Evolutionary conservation across 2,113 vertebrate genomes (phyloP), one percentile per base, ranked within the genome.

Genomic region (Petaurus breviceps): DNA sequence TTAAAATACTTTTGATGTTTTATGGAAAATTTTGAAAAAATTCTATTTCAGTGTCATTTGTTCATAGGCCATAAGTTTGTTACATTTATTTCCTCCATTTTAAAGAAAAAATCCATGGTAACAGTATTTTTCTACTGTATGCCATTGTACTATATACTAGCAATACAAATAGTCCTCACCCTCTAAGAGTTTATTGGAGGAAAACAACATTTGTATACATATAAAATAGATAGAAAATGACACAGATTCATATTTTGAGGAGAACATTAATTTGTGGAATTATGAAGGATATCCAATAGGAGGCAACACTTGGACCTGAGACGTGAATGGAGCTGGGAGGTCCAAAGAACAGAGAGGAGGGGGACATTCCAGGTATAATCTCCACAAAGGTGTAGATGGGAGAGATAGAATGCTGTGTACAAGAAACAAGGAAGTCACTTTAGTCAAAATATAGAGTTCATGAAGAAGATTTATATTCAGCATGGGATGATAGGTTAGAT

Each of bases 1-100:
- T 96, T 51, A 96, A 95, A 90, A 94, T 97, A 91, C 26, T 96
- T 10, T 95, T 94, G 50, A 94, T 53, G 55, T 97, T 31, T 98
- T 98, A 68, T 92, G 55, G 25, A 93, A 52, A 47, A 77, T 95
- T 98, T 96, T 11, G 92, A 97, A n/a, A 77, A 96, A 92, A 3
- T 5, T 2, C 47, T 96, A 47, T 31, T 97, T 92, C 92, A 55
- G 90, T 89, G 53, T 26, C 92, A 91, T 96, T 50, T 96, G 9
- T 50, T 95, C 84, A 94, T 92, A 95, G n/a, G 54, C 31, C 0
- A 0, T 96, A 52, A 90, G 97, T 98, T 97, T 91, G 0, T 51
- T 94, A 51, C 8, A 46, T 96, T 92, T 94, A 8, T 91, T 16
- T 55, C 24, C 94, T 95, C 93, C 26, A 26, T 91, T 95, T 96